These are phyloP conservation scores for Gymnothorax javanicus DNA, from an alignment of 2,797 vertebrate genomes.

Conservation along the genomic window DNA sequence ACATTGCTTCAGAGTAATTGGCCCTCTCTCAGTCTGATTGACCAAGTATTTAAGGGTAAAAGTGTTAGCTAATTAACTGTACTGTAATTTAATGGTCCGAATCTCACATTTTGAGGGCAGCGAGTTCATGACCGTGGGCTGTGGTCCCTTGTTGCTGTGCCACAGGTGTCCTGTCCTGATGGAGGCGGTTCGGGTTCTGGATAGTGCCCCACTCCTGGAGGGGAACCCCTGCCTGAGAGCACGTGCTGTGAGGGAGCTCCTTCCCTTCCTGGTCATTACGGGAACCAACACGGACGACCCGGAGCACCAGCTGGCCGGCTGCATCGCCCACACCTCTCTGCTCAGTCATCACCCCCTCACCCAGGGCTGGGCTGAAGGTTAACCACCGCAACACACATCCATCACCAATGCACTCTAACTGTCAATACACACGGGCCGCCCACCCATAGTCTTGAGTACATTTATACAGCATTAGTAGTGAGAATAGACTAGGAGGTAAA, in stretches of 20 bases:
- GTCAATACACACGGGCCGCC: not conserved
- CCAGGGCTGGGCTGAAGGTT: conserved; percentile 82
- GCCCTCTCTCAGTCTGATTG: too few relatives aligned
- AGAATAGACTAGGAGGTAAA: not conserved
- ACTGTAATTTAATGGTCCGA: not conserved
- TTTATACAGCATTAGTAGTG: not conserved
- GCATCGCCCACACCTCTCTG: conserved; percentile 72
- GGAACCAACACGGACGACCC: conserved; percentile 58
- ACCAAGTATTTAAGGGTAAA: too few relatives aligned
- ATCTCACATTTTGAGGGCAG: not conserved
- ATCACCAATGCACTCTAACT: not conserved
- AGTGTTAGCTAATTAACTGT: not conserved
- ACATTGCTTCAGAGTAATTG: too few relatives aligned
- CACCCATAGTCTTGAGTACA: not conserved
- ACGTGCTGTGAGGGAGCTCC: conserved; percentile 69
- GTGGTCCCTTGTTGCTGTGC: not conserved
- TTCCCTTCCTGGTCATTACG: conserved; percentile 81
- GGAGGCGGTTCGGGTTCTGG: conserved; percentile 70
- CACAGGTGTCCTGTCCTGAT: conserved; percentile 73
- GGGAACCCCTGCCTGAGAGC: conserved; percentile 62
- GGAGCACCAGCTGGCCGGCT: conserved; percentile 68
- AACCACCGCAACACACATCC: not conserved
- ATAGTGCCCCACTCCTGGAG: conserved; percentile 65
- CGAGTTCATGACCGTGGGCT: not conserved
- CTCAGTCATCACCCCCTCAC: conserved; percentile 80